These are phyloP conservation scores for Virgularia gustaviana DNA, from an alignment of 92 coral and sea anemone genomes.

Conservation along the genomic window DNA sequence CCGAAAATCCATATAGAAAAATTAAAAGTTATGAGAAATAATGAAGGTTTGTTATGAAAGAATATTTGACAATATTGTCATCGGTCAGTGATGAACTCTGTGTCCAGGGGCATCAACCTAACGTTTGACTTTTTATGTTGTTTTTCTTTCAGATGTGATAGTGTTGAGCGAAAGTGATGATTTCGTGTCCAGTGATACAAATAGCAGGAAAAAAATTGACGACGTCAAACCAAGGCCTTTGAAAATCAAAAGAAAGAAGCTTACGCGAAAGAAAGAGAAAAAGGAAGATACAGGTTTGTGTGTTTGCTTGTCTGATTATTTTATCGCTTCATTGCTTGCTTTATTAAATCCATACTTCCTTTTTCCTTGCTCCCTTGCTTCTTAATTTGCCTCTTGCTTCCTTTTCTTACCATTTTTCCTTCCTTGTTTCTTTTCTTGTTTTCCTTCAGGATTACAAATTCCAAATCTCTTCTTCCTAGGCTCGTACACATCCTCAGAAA, in stretches of 20 bases:
- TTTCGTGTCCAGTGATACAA: background rate
- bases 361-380: background rate
- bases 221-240: background rate
- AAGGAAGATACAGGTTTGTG: background rate
- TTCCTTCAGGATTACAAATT: too few species aligned
- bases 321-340: background rate
- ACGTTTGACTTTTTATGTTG: too few species aligned
- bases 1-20: background rate
- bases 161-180: background rate
- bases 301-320: background rate
- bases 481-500: too few species aligned
- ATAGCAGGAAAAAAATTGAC: background rate
- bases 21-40: background rate
- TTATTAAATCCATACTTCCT: background rate
- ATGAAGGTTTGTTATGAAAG: too few species aligned
- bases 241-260: background rate
- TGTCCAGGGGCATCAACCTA: too few species aligned
- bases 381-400: background rate
- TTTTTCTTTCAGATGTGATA: too few species aligned
- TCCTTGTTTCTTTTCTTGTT: background rate
- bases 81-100: too few species aligned
- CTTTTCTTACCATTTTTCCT: background rate
- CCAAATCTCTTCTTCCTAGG: too few species aligned
- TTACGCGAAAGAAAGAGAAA: background rate
- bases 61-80: too few species aligned